Evolutionary conservation across 2,797 vertebrate species (phyloP), one percentile per base, ranked within the genome.

Genomic region (Ctenopoma kingsleyae): DNA sequence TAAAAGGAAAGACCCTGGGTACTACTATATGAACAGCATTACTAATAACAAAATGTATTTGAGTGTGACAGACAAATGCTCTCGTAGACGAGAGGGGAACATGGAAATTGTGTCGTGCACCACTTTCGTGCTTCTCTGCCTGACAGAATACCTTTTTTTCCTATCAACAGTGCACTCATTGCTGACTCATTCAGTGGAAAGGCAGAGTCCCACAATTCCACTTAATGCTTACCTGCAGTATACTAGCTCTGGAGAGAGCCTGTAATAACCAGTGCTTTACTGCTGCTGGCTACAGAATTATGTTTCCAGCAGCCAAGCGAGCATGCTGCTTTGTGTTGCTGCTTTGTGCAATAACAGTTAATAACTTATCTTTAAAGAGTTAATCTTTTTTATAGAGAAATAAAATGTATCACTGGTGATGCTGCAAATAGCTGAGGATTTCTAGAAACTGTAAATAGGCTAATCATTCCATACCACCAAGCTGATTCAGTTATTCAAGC

Each of bases 181-280:
- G 66, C 65, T 76, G 85, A 86, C 58, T 78, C 68, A 73, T 67
- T 68, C 72, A 74, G 86, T 52, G 78, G 81, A 72, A 56, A 75
- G 79, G 70, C 69, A 57, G 62, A 86, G 67, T 22, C 48, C 53
- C 61, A 60, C 76, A 80, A 63, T 82, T 87, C 63, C 74, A 68
- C 67, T 76, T 71, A 81, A 78, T 53, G 62, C 78, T 63, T 59
- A 77, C 80, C 85, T 81, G 43, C 43, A 44, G 17, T 44, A 71
- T 16, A 17, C 49, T 30, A 66, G 48, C 75, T 59, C 35, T 15
- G 38, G 36, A 80, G 65, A 71, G 40, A 52, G 50, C 54, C 27
- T 40, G 56, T 55, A 69, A 85, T 70, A 87, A 70, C 61, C 22
- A 5, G 53, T 44, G 70, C 67, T 85, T n/a, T 77, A 84, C 61